Percentiles rank a stretch among this genome's conserved stretches.
phyloP scores from a whole-genome alignment of 2,888 invertebrate species.

The Eilema caniola region DNA sequence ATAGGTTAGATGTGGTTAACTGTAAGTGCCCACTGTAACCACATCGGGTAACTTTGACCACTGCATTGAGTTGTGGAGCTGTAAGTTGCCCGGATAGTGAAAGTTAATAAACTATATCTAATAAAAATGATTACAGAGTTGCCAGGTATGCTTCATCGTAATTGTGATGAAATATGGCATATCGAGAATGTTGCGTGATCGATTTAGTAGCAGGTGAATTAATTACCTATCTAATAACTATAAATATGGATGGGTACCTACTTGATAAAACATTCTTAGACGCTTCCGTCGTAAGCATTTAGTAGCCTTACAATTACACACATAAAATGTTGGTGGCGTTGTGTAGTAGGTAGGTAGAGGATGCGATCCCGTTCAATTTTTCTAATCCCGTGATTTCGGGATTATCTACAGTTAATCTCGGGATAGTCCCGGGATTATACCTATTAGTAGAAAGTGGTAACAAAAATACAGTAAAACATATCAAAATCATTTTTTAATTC shows the following conservation, averaged over 20 bases:
- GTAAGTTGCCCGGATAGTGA: not conserved
- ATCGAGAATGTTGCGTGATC: constrained; percentile 5
- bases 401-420: too few relatives aligned
- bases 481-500: too few relatives aligned
- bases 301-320: constrained; percentile 24
- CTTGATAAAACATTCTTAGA: constrained; percentile 31
- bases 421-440: too few relatives aligned
- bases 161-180: not conserved
- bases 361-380: too few relatives aligned
- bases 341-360: not conserved
- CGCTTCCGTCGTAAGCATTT: constrained; percentile 15
- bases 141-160: not conserved
- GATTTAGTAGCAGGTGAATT: constrained; percentile 7
- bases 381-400: too few relatives aligned
- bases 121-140: not conserved
- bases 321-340: not conserved
- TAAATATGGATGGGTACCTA: not conserved
- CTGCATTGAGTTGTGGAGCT: too few relatives aligned
- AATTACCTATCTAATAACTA: constrained; percentile 18
- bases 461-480: too few relatives aligned
- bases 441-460: too few relatives aligned
- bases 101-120: not conserved
- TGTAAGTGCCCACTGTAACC: too few relatives aligned
- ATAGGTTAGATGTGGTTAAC: too few relatives aligned
- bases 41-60: too few relatives aligned